A percentile compares a stretch with the other conserved stretches of the same genome.
phyloP scores from a whole-genome alignment of 35 echinoderm and acorn worm species.

The Acanthaster planci region DNA sequence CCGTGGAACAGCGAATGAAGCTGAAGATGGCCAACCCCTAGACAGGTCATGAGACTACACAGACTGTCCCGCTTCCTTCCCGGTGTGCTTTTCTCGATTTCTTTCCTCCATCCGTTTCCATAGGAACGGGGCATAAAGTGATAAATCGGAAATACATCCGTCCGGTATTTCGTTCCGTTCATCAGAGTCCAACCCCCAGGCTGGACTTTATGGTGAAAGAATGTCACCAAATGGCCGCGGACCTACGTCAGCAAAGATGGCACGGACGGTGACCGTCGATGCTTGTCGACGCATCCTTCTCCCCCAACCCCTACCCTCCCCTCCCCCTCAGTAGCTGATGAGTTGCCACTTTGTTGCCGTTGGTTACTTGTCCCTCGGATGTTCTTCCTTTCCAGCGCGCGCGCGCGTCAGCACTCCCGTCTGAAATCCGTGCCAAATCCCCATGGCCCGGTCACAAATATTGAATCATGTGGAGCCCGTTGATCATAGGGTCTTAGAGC shows the following conservation, averaged over 20 bases:
- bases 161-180: background rate
- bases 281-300: too few relatives aligned
- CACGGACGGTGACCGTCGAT: background rate
- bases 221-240: background rate
- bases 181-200: background rate
- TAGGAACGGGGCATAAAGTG: background rate
- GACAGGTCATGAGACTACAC: too few relatives aligned
- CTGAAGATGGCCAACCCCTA: too few relatives aligned
- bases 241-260: constrained; percentile 7
- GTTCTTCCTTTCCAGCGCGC: background rate
- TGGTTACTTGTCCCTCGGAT: background rate
- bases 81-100: too few relatives aligned
- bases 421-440: background rate
- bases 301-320: too few relatives aligned
- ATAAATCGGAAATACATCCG: constrained; percentile 1
- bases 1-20: too few relatives aligned
- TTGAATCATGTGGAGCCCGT: background rate
- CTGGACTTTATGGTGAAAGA: background rate
- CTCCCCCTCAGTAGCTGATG: background rate
- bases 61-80: too few relatives aligned
- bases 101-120: background rate
- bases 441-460: background rate
- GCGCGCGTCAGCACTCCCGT: background rate
- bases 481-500: constrained; percentile 11
- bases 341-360: constrained; percentile 11